phyloP scores from a whole-genome alignment of 2,113 vertebrate genomes.

The Tautogolabrus adspersus region DNA sequence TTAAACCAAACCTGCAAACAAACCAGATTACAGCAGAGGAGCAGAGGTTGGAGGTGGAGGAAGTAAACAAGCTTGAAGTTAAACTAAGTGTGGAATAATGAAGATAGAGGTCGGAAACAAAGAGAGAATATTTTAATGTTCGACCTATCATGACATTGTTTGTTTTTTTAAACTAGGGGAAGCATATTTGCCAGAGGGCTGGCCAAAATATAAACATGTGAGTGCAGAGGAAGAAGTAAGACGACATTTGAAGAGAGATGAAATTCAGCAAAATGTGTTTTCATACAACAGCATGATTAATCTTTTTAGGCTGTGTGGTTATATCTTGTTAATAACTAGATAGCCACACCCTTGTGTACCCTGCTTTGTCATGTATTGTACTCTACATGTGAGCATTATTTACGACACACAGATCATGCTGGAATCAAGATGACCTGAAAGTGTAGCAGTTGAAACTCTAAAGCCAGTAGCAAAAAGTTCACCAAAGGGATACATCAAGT shows the following conservation, averaged over 20 bases:
- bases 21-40: conserved; percentile 41
- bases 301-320: background rate
- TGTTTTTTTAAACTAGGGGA: conserved; percentile 4
- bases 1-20: conserved; percentile 51
- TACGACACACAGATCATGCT: too few relatives aligned
- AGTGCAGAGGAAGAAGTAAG: background rate
- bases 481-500: too few relatives aligned
- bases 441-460: too few relatives aligned
- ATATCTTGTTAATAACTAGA: background rate
- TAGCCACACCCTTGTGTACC: background rate
- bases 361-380: background rate
- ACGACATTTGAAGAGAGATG: background rate
- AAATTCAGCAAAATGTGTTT: too few relatives aligned
- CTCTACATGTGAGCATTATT: too few relatives aligned
- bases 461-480: too few relatives aligned
- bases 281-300: background rate
- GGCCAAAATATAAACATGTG: background rate
- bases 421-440: too few relatives aligned
- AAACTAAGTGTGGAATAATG: conserved; percentile 15
- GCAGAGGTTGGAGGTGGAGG: conserved; percentile 17
- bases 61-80: conserved; percentile 29
- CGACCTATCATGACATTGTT: conserved; percentile 30
- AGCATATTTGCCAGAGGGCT: background rate
- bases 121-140: background rate
- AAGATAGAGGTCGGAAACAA: conserved; percentile 1